Conservation (phyloP, 2,113 vertebrate species). For the Donacobius atricapilla region DNA sequence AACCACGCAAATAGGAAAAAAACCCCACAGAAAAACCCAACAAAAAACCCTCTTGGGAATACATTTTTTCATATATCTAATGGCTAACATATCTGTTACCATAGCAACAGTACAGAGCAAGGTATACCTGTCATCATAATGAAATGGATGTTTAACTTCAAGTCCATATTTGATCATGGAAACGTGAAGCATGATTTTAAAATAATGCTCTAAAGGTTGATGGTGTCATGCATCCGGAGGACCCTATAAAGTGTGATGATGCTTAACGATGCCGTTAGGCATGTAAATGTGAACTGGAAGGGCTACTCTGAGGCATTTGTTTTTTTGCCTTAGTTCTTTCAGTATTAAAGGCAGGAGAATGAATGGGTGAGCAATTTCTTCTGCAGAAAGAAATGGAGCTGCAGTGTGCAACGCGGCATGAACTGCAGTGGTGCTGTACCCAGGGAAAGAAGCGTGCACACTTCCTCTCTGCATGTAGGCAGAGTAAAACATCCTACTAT, state of each 20-base stretch:
- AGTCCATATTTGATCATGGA: background rate
- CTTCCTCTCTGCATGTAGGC: background rate
- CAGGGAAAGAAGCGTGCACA: background rate
- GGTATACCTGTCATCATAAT: background rate
- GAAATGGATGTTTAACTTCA: conserved; percentile 10
- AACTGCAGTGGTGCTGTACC: background rate
- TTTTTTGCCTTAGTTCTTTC: background rate
- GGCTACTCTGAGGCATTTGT: background rate
- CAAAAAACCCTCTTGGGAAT: background rate
- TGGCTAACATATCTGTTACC: background rate
- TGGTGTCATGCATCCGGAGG: background rate
- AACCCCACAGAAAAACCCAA: background rate
- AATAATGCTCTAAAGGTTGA: background rate
- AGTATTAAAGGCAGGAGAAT: background rate
- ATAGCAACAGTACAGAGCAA: background rate
- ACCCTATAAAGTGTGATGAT: background rate
- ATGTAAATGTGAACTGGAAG: background rate
- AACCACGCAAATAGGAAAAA: background rate
- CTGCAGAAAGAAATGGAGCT: background rate
- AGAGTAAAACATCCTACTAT: background rate
- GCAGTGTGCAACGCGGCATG: rapidly evolving
- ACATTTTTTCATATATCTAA: background rate
- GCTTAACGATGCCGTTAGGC: background rate
- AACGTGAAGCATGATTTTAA: background rate
- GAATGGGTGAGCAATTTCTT: background rate